phyloP scores from a whole-genome alignment of 2,888 invertebrate species.

The Lepeophtheirus nordmannii region DNA sequence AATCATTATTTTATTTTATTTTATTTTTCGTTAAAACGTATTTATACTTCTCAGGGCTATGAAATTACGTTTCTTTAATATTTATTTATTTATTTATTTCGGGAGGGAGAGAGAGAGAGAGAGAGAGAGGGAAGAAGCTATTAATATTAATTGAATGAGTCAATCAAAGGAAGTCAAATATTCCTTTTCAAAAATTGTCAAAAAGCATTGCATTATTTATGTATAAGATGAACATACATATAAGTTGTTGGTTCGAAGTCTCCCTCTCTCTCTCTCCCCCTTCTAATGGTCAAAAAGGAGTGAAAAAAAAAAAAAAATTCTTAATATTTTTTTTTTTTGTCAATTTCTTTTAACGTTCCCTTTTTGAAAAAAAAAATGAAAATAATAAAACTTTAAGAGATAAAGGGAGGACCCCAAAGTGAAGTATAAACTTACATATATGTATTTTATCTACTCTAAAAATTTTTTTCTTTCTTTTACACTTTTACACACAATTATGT shows the following conservation, averaged over 20 bases:
- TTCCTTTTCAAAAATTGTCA: no score
- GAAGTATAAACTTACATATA: no score
- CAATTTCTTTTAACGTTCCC: neutral
- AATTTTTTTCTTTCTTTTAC: neutral
- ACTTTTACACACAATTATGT: neutral
- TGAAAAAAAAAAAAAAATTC: neutral
- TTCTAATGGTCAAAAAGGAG: neutral
- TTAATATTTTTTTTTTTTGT: no score
- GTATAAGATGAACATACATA: neutral
- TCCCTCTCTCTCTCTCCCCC: neutral
- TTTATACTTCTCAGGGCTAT: constrained; percentile 1
- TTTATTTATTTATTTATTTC: no score
- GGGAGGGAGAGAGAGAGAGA: no score
- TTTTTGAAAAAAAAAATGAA: neutral
- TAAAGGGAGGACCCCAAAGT: neutral
- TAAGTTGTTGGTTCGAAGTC: neutral
- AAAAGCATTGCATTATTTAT: neutral
- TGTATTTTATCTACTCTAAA: no score
- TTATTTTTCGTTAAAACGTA: constrained; percentile 1
- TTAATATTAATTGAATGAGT: no score
- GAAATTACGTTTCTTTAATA: neutral
- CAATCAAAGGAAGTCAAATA: no score
- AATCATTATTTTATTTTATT: neutral
- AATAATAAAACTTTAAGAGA: neutral
- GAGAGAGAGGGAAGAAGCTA: no score